Conservation (phyloP, 1,140 invertebrate genomes). For the Oscheius sp. region DNA sequence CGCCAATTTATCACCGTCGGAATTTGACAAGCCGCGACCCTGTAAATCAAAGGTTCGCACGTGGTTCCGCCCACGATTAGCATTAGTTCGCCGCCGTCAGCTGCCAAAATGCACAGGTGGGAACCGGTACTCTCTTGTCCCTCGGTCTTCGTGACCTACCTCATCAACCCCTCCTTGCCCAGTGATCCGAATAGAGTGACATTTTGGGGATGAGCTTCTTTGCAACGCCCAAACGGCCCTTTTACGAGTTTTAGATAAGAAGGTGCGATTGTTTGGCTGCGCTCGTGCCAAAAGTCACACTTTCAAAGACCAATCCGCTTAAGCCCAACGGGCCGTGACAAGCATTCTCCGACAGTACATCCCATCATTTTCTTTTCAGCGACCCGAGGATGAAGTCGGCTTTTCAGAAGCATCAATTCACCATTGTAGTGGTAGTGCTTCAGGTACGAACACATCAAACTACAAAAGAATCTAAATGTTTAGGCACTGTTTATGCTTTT, state of each 20-base stretch:
- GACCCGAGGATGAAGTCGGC: conserved; percentile 35
- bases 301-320: background rate
- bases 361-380: conserved; percentile 25
- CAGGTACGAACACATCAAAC: conserved; percentile 19
- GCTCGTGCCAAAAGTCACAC: background rate
- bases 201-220: background rate
- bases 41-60: conserved; percentile 5
- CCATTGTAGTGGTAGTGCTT: conserved; percentile 33
- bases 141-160: too few species aligned
- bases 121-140: too few species aligned
- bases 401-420: conserved; percentile 40
- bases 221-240: background rate
- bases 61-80: background rate
- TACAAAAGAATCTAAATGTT: background rate
- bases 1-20: background rate
- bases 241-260: conserved; percentile 4
- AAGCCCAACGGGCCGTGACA: too few species aligned
- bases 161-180: too few species aligned
- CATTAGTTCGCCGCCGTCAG: background rate
- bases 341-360: background rate
- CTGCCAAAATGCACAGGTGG: background rate
- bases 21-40: conserved; percentile 4
- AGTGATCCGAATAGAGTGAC: background rate
- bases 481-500: conserved; percentile 31
- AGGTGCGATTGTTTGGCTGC: background rate